Evolutionary conservation across 2,797 vertebrate genomes (phyloP), one percentile per base, ranked within the genome.

Genomic region (Spondyliosoma cantharus): DNA sequence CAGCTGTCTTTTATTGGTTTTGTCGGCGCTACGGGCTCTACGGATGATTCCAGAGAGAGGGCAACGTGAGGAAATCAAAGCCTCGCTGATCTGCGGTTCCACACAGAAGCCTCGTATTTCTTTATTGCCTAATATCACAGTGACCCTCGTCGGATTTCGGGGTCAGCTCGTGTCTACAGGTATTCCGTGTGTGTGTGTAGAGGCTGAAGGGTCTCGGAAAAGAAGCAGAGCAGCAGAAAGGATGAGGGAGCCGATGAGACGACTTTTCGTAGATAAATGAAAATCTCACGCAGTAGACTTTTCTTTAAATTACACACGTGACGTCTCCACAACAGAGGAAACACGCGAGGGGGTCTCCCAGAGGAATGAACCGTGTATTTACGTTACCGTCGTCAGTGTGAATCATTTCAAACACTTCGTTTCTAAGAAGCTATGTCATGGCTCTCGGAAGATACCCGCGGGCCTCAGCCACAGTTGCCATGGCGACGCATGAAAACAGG

Each of bases 1-100:
- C 63, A 19, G 71, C 61, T 46, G 66, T 20, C 19, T 67, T 76
- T 83, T 85, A 89, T 90, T 86, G 80, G 81, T 86, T 84, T 83
- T 81, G 59, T 52, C 58, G 50, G 57, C 77, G 24, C 22, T 43
- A 42, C 48, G 22, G 57, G 82, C 60, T 74, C 56, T 2, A 32
- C 37, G 53, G 74, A 32, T 48, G 59, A 78, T 46, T 69, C 45
- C 64, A 49, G 49, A 74, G 49, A 74, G 58, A 71, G 75, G 71
- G 25, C 59, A 53, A 57, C 37, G 20, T 42, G 63, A 75, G 80
- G 70, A 76, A 87, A 87, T 81, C 81, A 84, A 81, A 88, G 74
- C 78, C 77, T 46, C 58, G 22, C 61, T 78, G 73, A 91, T 84
- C 79, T 22, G 1, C 71, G 58, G 24, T 5, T 72, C 20, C 53